phyloP scores from a whole-genome alignment of 2,113 vertebrate genomes.

The Podarcis raffonei region DNA sequence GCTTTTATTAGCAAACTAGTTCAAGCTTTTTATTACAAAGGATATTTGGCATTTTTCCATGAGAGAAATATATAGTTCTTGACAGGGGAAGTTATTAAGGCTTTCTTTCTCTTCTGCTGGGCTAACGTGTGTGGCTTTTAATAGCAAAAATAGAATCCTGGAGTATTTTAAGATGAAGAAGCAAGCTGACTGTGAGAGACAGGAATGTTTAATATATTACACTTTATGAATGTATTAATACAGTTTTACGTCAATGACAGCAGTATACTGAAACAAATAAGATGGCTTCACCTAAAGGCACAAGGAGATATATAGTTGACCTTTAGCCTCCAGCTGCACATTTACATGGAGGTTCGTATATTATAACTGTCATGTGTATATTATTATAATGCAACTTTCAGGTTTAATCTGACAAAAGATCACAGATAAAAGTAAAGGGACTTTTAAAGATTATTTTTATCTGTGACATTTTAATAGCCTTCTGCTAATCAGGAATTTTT shows the following conservation, averaged over 20 bases:
- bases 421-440: neutral
- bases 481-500: neutral
- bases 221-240: slow-evolving; percentile 43
- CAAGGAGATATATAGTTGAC: slow-evolving; percentile 50
- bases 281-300: slow-evolving; percentile 53
- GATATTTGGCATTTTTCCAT: slow-evolving; percentile 63
- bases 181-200: slow-evolving; percentile 57
- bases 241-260: slow-evolving; percentile 49
- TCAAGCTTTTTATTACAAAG: slow-evolving; percentile 74
- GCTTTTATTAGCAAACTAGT: slow-evolving; percentile 73
- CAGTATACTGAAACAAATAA: slow-evolving; percentile 45
- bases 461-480: neutral
- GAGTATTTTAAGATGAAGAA: slow-evolving; percentile 56
- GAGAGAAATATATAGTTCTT: slow-evolving; percentile 60
- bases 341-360: slow-evolving; percentile 34
- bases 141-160: slow-evolving; percentile 63
- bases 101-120: slow-evolving; percentile 58
- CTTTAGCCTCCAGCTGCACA: slow-evolving; percentile 40
- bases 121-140: slow-evolving; percentile 37
- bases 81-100: slow-evolving; percentile 71
- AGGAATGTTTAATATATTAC: slow-evolving; percentile 43
- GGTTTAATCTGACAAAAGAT: slow-evolving; percentile 26
- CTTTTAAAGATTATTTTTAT: neutral
- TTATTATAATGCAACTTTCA: slow-evolving; percentile 8
- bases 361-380: neutral